Conservation (phyloP, 2,888 invertebrate species). For the Mesorhabditis spiculigera region DNA sequence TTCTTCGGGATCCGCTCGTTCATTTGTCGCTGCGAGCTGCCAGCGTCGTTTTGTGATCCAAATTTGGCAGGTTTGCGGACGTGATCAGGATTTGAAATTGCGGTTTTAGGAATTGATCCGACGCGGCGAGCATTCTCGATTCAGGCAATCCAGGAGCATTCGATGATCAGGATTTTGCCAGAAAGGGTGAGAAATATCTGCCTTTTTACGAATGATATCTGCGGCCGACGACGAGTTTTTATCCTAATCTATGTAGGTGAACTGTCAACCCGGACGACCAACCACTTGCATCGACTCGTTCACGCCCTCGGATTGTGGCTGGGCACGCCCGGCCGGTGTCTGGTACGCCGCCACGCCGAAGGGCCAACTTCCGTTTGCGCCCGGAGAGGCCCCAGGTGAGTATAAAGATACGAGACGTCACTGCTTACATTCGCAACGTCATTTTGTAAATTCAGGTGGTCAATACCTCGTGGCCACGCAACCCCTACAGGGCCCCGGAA, state of each 20-base stretch:
- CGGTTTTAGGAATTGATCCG: slow-evolving; percentile 7
- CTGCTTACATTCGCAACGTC: background rate
- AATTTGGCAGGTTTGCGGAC: slow-evolving; percentile 13
- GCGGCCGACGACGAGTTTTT: background rate
- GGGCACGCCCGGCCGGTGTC: slow-evolving; percentile 28
- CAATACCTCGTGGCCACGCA: slow-evolving; percentile 24
- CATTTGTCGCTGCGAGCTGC: slow-evolving; percentile 31
- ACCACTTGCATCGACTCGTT: slow-evolving; percentile 17
- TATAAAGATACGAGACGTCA: slow-evolving; percentile 7
- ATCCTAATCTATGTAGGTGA: background rate
- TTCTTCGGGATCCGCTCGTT: slow-evolving; percentile 42
- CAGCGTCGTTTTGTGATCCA: slow-evolving; percentile 24
- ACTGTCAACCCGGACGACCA: background rate
- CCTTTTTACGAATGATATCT: slow-evolving; percentile 11
- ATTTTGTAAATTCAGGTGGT: slow-evolving; percentile 14
- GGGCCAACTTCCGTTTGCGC: slow-evolving; percentile 17
- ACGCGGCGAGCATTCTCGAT: slow-evolving; percentile 17
- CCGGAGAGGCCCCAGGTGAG: slow-evolving; percentile 24
- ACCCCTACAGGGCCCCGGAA: slow-evolving; percentile 15
- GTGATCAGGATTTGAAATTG: background rate
- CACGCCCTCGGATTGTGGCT: slow-evolving; percentile 16
- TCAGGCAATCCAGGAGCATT: slow-evolving; percentile 15
- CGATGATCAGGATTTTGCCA: slow-evolving; percentile 13
- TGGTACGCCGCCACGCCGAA: slow-evolving; percentile 28
- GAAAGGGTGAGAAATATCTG: background rate